Evolutionary conservation across 2,888 invertebrate genomes (phyloP).

Genomic region (Microplitis deprimator): DNA sequence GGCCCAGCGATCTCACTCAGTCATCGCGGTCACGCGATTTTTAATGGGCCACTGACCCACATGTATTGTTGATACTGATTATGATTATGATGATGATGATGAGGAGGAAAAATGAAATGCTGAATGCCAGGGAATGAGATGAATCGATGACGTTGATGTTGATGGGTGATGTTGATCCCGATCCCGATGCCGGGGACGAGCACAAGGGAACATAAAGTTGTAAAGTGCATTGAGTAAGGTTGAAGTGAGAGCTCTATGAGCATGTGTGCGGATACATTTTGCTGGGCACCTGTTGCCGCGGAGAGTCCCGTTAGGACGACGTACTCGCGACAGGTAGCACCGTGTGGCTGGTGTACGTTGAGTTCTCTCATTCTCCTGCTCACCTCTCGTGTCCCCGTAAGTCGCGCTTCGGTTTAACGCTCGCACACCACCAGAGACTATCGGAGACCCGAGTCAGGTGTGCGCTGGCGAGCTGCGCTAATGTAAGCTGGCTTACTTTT

Average conservation of each 20-base stretch:
- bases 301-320: conserved; percentile 68
- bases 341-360: conserved; percentile 21
- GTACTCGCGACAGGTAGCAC: conserved; percentile 63
- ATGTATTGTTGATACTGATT: conserved; percentile 49
- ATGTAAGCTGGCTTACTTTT: not conserved
- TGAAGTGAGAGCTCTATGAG: conserved; percentile 27
- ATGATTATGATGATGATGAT: not conserved
- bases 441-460: not conserved
- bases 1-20: conserved; percentile 37
- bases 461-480: not conserved
- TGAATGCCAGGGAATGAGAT: not conserved
- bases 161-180: not conserved
- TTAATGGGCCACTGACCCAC: conserved; percentile 62
- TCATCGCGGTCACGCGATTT: conserved; percentile 42
- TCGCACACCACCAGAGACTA: conserved; percentile 16
- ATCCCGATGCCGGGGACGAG: too few relatives aligned
- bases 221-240: conserved; percentile 32
- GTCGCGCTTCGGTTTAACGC: conserved; percentile 36
- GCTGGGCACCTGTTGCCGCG: conserved; percentile 68
- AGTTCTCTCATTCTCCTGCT: not conserved
- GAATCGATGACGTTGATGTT: not conserved
- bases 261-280: conserved; percentile 49
- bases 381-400: conserved; percentile 31
- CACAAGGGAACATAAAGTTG: conserved; percentile 19
- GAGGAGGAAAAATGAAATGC: conserved; percentile 13